These are phyloP conservation scores for Anguilla japonica DNA, from an alignment of 2,113 vertebrate genomes.

Conservation along the genomic window DNA sequence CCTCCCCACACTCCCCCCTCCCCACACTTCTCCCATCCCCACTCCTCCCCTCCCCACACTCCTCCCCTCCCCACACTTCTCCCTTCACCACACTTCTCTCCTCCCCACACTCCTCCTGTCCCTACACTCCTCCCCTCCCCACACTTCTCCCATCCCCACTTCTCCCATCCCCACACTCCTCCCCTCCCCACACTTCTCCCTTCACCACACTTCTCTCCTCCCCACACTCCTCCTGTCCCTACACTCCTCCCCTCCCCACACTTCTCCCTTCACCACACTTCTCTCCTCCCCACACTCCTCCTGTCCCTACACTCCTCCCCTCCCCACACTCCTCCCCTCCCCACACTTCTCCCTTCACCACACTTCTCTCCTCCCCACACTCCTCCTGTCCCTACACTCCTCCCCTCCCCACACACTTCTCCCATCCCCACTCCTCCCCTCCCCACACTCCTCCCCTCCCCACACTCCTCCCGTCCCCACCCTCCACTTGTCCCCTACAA, in stretches of 20 bases:
- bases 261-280: too few relatives aligned
- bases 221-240: constrained; percentile 7
- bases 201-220: not conserved
- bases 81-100: too few relatives aligned
- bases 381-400: not conserved
- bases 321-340: not conserved
- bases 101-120: not conserved
- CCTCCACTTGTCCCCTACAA: not conserved
- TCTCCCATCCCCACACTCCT: too few relatives aligned
- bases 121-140: not conserved
- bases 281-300: not conserved
- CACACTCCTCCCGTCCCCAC: not conserved
- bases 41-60: not conserved
- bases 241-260: too few relatives aligned
- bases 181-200: not conserved
- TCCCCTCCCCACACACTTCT: constrained; percentile 12
- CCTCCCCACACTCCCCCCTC: not conserved
- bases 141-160: not conserved
- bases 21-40: not conserved
- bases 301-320: not conserved
- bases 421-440: not conserved
- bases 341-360: too few relatives aligned
- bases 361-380: not conserved
- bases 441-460: not conserved
- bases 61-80: not conserved